These are phyloP conservation scores for Callyntrura sp. DNA, from an alignment of 2,888 invertebrate species.

Conservation along the genomic window DNA sequence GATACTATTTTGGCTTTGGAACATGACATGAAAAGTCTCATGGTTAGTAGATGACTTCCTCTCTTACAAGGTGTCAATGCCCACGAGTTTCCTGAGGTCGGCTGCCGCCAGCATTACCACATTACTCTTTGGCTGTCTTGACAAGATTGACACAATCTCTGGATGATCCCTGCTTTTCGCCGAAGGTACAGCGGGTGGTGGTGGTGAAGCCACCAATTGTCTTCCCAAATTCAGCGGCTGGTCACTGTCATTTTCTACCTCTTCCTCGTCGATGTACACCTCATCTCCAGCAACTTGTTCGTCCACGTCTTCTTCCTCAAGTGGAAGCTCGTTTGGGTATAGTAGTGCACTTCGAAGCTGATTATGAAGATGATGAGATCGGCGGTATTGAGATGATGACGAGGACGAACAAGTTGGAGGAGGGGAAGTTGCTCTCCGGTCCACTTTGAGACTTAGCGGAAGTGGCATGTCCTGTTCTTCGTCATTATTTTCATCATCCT, in stretches of 20 bases:
- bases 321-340: constrained; percentile 76
- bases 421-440: constrained; percentile 36
- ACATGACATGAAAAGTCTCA: neutral
- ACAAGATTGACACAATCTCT: constrained; percentile 74
- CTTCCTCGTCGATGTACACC: constrained; percentile 18
- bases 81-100: constrained; percentile 75
- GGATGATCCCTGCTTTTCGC: constrained; percentile 73
- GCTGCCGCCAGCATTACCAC: constrained; percentile 65
- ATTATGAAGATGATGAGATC: constrained; percentile 77
- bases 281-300: constrained; percentile 53
- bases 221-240: constrained; percentile 67
- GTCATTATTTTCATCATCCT: constrained; percentile 27
- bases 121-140: constrained; percentile 77
- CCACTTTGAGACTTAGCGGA: constrained; percentile 70
- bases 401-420: constrained; percentile 58
- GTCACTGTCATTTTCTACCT: constrained; percentile 66
- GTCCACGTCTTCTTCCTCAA: constrained; percentile 43
- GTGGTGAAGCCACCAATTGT: neutral
- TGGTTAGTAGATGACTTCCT: neutral
- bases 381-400: constrained; percentile 63
- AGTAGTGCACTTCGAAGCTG: constrained; percentile 54
- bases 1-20: constrained; percentile 26
- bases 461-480: constrained; percentile 68
- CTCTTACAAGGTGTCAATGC: constrained; percentile 62
- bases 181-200: constrained; percentile 19